Evolutionary conservation across 2,113 vertebrate species (phyloP).

Genomic region (Herpetotheres cachinnans): DNA sequence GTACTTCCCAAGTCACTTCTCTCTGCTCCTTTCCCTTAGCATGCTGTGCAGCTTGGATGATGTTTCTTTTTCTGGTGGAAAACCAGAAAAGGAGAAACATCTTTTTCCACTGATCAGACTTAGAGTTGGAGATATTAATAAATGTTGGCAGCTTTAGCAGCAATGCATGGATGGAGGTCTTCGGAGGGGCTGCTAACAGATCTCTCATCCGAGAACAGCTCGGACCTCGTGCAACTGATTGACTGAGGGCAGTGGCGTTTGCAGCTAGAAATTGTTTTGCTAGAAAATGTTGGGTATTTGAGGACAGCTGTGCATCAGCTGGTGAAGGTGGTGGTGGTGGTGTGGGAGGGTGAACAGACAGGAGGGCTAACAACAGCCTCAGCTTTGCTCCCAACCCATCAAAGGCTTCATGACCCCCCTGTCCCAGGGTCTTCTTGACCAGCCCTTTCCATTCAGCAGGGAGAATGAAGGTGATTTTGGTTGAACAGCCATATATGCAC

Average conservation of each 20-base stretch:
- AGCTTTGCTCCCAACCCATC: not conserved
- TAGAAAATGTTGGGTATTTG: not conserved
- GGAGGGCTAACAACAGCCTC: not conserved
- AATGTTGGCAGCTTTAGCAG: not conserved
- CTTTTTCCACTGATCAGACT: not conserved
- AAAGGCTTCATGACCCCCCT: too few species aligned
- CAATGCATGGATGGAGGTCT: not conserved
- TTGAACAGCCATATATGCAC: rapidly evolving
- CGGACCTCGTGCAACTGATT: rapidly evolving
- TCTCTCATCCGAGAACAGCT: not conserved
- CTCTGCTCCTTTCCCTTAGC: not conserved
- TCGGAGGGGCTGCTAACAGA: not conserved
- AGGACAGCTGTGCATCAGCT: not conserved
- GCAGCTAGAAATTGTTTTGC: not conserved
- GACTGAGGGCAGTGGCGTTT: not conserved
- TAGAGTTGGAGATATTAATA: not conserved
- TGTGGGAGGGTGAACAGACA: not conserved
- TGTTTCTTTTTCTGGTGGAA: not conserved
- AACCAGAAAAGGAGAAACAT: not conserved
- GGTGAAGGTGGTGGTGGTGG: not conserved
- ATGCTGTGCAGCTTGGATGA: not conserved
- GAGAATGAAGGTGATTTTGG: rapidly evolving
- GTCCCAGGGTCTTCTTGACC: not conserved
- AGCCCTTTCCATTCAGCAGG: not conserved
- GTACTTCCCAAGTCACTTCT: not conserved